Conservation (phyloP, 2,797 vertebrate species). For the Anguilla pacifica region DNA sequence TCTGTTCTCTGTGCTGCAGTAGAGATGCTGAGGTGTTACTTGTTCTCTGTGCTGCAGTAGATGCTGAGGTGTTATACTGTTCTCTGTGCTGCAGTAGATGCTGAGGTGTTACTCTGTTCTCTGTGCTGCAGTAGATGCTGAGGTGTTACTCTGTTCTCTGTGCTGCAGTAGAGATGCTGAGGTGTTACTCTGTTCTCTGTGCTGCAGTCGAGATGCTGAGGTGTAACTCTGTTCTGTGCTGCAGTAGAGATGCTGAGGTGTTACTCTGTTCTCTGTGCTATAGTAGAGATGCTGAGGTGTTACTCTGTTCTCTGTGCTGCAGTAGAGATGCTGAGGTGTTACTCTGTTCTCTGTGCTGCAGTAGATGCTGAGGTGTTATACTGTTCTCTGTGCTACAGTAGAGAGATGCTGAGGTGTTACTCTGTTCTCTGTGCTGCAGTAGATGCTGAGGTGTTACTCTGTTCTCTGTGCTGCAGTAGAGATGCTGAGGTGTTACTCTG, state of each 20-base stretch:
- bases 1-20: not conserved
- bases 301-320: not conserved
- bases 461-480: slow-evolving; percentile 70
- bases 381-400: not conserved
- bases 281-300: not conserved
- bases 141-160: not conserved
- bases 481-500: slow-evolving; percentile 68
- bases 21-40: not conserved
- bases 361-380: not conserved
- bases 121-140: not conserved
- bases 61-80: not conserved
- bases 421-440: not conserved
- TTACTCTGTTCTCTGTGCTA: not conserved
- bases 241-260: not conserved
- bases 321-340: not conserved
- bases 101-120: not conserved
- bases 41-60: not conserved
- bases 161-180: not conserved
- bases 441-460: not conserved
- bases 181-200: not conserved
- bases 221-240: not conserved
- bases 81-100: not conserved
- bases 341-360: not conserved
- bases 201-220: too few species aligned
- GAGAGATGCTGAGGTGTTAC: not conserved